These are phyloP conservation scores for Potorous gilbertii DNA, from an alignment of 2,797 vertebrate species.

Conservation along the genomic window DNA sequence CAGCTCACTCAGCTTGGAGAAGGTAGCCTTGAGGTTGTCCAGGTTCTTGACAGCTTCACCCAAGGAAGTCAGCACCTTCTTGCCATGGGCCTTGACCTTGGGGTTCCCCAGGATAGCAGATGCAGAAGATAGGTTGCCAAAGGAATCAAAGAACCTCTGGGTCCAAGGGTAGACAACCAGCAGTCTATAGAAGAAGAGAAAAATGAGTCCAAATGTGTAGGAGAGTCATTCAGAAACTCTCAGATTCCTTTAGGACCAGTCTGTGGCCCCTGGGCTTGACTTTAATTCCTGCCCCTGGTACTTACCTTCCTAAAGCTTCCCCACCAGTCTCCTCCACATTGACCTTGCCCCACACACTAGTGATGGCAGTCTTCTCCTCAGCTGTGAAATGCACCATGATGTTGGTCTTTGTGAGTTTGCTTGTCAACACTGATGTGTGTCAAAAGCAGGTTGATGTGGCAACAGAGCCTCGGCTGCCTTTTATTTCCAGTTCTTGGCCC, in stretches of 20 bases:
- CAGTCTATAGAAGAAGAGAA: conserved; percentile 74
- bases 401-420: conserved; percentile 35
- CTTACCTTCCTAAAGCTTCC: conserved; percentile 84
- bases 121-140: conserved; percentile 87
- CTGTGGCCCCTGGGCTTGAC: background rate
- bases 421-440: conserved; percentile 30
- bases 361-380: conserved; percentile 83
- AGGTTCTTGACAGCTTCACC: conserved; percentile 86
- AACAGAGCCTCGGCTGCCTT: conserved; percentile 47
- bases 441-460: background rate
- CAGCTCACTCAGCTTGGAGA: conserved; percentile 86
- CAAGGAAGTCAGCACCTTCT: conserved; percentile 85
- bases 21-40: conserved; percentile 85
- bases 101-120: conserved; percentile 85
- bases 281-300: rapidly evolving
- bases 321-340: conserved; percentile 78
- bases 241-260: background rate
- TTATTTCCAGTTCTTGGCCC: conserved; percentile 63
- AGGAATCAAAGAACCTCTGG: conserved; percentile 87
- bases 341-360: conserved; percentile 82
- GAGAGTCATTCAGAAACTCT: background rate
- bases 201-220: background rate
- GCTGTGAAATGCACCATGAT: conserved; percentile 88
- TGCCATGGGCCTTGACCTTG: conserved; percentile 84
- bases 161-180: conserved; percentile 91